Percentiles rank a stretch among this genome's conserved stretches.
These are phyloP conservation scores for Mythimna ferrago DNA, from an alignment of 2,888 invertebrate species.

Conservation along the genomic window DNA sequence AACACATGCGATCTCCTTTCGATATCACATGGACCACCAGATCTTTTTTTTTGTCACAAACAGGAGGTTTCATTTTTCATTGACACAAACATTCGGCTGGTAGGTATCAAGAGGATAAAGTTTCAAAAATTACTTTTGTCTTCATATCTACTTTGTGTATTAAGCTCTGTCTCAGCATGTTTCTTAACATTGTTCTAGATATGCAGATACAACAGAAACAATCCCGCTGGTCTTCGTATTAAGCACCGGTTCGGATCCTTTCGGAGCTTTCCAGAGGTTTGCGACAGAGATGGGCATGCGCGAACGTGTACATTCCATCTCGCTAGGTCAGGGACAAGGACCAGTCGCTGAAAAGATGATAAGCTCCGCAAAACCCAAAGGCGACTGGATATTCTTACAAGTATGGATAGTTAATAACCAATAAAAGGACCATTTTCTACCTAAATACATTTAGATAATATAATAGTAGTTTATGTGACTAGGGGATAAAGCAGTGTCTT, in stretches of 20 bases:
- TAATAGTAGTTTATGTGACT: too few species aligned
- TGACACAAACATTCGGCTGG: too few species aligned
- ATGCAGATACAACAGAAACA: slow-evolving; percentile 92
- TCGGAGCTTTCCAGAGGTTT: slow-evolving; percentile 95
- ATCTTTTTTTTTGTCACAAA: too few species aligned
- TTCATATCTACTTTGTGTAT: too few species aligned
- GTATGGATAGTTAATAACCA: slow-evolving; percentile 79
- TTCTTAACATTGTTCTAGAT: slow-evolving; percentile 86
- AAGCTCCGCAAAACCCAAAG: slow-evolving; percentile 92
- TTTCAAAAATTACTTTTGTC: too few species aligned
- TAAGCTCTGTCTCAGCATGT: neutral
- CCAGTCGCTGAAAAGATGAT: slow-evolving; percentile 96
- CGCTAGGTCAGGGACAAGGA: slow-evolving; percentile 97
- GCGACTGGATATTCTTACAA: slow-evolving; percentile 97
- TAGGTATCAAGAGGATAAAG: too few species aligned
- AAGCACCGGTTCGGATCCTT: slow-evolving; percentile 97
- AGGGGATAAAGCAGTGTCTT: too few species aligned
- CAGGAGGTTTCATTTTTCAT: too few species aligned
- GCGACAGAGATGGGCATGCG: slow-evolving; percentile 94
- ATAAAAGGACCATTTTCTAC: neutral
- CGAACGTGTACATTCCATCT: slow-evolving; percentile 94
- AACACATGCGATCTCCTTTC: too few species aligned
- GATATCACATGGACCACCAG: too few species aligned
- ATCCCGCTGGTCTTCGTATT: slow-evolving; percentile 96
- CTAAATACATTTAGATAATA: neutral